Base-by-base conservation (phyloP, 1,140 invertebrate genomes). In the Eumaeus atala region DNA sequence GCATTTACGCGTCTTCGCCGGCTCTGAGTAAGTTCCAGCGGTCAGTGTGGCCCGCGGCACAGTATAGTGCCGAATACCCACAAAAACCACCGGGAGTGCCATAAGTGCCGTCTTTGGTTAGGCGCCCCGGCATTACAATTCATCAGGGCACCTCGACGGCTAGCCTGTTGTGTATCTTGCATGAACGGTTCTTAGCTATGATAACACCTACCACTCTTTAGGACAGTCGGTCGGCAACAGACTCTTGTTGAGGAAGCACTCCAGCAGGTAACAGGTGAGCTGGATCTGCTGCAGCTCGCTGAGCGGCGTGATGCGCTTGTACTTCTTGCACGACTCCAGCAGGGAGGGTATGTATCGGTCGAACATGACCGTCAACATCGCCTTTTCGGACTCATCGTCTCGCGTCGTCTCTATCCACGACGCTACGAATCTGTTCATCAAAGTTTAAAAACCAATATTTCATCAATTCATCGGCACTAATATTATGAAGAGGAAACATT, bases 301-400 rank as follows among this genome's bases (percentile, higher is more conserved):
- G 10, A 99, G 92, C 0, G 96, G 96, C 0, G 95, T 97, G 21
- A 98, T 95, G 67, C 95, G 96, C 72, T 97, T 97, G 75, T 98
- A 96, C 71, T 93, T 93, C 56, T 93, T 92, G 33, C 93, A 89
- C 0, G 91, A 90, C 60, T 98, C 96, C 38, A 98, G 85, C 56
- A 95, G 89, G 0, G 91, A 89, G 0, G 96, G 95, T n/a, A 98
- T 93, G 74, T 98, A 98, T 77, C 98, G 98, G 72, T 98, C 97
- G 73, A 98, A 98, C 3, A 98, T 89, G 9, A 97, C 92, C 5
- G 92, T 92, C 40, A 98, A 82, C 79, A 94, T 94, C 0, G 95
- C 93, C 51, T 93, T 92, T 76, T 95, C 94, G 0, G 89, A 88
- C 59, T 91, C 88, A 48, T 91, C 89, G 17, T 89, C 91, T 40